phyloP scores from a whole-genome alignment of 2,113 vertebrate genomes.

The Bubo blakistoni region DNA sequence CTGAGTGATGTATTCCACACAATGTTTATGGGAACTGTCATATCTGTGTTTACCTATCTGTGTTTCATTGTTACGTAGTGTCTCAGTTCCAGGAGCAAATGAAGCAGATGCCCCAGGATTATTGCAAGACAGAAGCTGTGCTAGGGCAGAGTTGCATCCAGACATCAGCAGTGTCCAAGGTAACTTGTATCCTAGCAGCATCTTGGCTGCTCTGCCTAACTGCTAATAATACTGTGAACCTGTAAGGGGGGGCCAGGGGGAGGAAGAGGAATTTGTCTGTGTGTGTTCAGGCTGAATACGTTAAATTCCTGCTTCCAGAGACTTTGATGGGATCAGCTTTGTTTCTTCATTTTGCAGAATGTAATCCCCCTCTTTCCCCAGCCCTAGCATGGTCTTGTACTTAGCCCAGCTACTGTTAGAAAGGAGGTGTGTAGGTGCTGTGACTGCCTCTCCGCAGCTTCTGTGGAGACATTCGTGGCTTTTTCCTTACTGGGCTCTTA shows the following conservation, averaged over 20 bases:
- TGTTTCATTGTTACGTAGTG: neutral
- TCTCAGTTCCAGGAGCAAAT: neutral
- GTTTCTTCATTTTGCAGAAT: neutral
- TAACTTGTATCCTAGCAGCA: neutral
- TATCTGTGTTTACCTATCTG: neutral
- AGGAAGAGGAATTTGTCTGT: neutral
- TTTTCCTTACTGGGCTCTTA: neutral
- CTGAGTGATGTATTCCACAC: neutral
- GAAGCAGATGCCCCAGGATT: neutral
- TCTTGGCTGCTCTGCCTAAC: neutral
- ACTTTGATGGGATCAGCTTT: neutral
- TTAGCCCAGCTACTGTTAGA: neutral
- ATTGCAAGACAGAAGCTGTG: neutral
- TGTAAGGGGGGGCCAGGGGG: neutral
- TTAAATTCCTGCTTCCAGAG: neutral
- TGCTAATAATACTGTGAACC: neutral
- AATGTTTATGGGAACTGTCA: neutral
- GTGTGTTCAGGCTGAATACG: neutral
- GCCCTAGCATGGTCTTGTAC: fast-evolving
- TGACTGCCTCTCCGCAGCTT: neutral
- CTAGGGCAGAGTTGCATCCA: neutral
- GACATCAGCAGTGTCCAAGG: neutral
- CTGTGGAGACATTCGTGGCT: neutral
- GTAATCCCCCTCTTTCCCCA: no score
- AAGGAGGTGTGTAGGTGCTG: neutral